Evolutionary conservation across 2,113 vertebrate genomes (phyloP), one percentile per base, ranked within the genome.

Genomic region (Seriola dumerili): DNA sequence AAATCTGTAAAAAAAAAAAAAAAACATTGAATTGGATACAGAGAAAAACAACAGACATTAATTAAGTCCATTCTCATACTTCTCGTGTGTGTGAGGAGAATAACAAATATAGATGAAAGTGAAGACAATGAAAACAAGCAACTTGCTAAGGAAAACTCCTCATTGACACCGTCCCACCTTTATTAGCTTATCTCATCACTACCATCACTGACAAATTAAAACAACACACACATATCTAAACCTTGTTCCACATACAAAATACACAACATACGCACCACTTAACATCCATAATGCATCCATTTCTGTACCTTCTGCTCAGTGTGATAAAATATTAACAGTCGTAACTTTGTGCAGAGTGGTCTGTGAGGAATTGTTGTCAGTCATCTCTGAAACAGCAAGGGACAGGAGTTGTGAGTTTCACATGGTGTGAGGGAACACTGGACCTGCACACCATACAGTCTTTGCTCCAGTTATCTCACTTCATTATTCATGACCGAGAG

Each of bases 311-410:
- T 77, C 73, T 57, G 70, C 78, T 72, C 66, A 17, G 21, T 1
- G 10, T 50, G 62, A 44, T 90, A 5, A 88, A 92, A 89, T 86
- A 89, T 92, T 90, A 84, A 91, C n/a, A 52, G 25, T 42, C 48
- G 25, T 25, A 58, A 78, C 77, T 42, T 23, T 46, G 40, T 46
- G 36, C 50, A 42, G 36, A 23, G 50, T 67, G 66, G 67, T 32
- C 40, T 78, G 72, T 61, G 62, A 54, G 66, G 62, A 88, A 77
- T 42, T 74, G 36, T 84, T 85, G 80, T 89, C 75, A 76, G 52
- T 85, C 69, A 69, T 80, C 65, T 83, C 65, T 72, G 80, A 83
- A 89, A 85, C 23, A 78, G 55, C 29, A 13, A 65, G 71, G 78
- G 87, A 87, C 61, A 32, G 42, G 61, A 81, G 25, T 55, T 58